Evolutionary conservation across 1,140 invertebrate species (phyloP), one percentile per base, ranked within the genome.

Genomic region (Thereuonema tuberculata): DNA sequence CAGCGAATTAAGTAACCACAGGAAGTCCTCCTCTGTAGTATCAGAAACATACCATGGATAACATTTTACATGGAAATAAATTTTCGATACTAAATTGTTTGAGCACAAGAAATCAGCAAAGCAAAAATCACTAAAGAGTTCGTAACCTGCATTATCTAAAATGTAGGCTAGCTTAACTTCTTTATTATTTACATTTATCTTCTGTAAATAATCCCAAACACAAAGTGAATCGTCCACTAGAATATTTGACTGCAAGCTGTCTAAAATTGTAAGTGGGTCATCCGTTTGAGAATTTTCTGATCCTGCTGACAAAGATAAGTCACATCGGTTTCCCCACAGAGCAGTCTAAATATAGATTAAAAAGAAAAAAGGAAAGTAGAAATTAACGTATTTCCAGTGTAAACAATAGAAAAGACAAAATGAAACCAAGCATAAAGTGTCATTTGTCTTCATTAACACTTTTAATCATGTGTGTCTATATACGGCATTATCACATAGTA

Each of bases 21-120:
- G 64, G 54, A 95, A 84, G 76, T 98, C 95, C 3, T 73, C 67
- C 21, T 65, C 65, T 5, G 82, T 89, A 1, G 86, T 85, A 73
- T 99, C 96, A 12, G 94, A 98, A 1, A 99, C 83, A 72, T 90
- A 99, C 96, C 96, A 99, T 0, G 95, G 94, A 64, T 92, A 84
- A 12, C 78, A 75, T 78, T 99, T 99, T 0, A 85, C 83, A 71
- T 95, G 84, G 66, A 98, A 87, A 59, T 84, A 74, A 47, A 98
- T 77, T 74, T 80, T 81, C 28, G 76, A 70, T 0, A 83, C 84
- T 20, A 91, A 73, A 47, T 81, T 77, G 56, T 81, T 75, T 17
- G 77, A 70, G 24, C 87, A 70, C 1, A 98, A 71, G 67, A 86
- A 89, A 64, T 87, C 83, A 15, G 88, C 86, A 14, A 99, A 70